Evolutionary conservation across 2,888 invertebrate species (phyloP).

Genomic region (Tetrapedia diversipes): DNA sequence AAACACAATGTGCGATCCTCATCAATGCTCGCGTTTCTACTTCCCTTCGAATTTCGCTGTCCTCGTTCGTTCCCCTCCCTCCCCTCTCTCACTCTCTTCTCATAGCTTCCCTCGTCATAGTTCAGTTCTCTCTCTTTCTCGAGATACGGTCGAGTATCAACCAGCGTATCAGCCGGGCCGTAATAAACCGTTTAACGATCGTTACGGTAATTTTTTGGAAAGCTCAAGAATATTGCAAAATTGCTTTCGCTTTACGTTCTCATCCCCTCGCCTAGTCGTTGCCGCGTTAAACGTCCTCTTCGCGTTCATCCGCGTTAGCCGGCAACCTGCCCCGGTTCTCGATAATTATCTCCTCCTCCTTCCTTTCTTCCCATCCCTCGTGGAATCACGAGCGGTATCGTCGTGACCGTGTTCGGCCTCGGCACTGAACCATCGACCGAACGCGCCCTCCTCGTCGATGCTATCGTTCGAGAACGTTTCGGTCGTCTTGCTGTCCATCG

Average conservation of each 20-base stretch:
- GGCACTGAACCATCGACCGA: too few species aligned
- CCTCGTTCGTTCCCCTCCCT: slow-evolving; percentile 23
- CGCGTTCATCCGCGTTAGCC: slow-evolving; percentile 54
- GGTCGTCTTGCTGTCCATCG: too few species aligned
- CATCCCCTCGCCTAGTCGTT: too few species aligned
- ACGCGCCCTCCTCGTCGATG: too few species aligned
- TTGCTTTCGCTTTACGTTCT: too few species aligned
- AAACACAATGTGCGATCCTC: slow-evolving; percentile 65
- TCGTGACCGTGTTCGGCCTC: too few species aligned
- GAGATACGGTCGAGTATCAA: too few species aligned
- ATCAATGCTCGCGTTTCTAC: slow-evolving; percentile 66
- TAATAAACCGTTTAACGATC: slow-evolving; percentile 31
- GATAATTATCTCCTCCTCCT: slow-evolving; percentile 77
- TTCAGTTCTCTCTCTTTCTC: slow-evolving; percentile 25
- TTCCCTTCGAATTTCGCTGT: slow-evolving; percentile 44
- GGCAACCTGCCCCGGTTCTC: slow-evolving; percentile 68
- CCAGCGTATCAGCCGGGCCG: too few species aligned
- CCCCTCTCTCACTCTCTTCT: slow-evolving; percentile 9
- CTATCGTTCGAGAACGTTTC: too few species aligned
- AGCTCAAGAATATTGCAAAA: slow-evolving; percentile 19
- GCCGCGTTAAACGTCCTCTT: slow-evolving; percentile 12
- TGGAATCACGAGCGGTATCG: slow-evolving; percentile 30
- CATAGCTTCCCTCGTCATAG: too few species aligned
- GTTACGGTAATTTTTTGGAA: slow-evolving; percentile 32
- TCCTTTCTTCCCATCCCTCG: slow-evolving; percentile 40